These are phyloP conservation scores for Microplitis mediator DNA, from an alignment of 1,140 invertebrate species.

Conservation along the genomic window DNA sequence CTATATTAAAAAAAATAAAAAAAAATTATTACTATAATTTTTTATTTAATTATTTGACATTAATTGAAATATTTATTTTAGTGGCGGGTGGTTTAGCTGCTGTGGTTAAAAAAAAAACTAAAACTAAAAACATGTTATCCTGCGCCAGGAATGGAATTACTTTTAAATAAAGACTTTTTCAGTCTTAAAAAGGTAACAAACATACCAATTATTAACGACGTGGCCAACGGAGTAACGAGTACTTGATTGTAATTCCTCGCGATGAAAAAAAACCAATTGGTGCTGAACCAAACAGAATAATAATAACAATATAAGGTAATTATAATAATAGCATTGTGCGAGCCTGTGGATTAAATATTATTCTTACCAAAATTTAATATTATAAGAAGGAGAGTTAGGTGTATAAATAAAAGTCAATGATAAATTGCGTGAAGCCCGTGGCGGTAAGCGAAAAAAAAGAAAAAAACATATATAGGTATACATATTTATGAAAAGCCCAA, in stretches of 20 bases:
- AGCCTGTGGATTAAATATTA: too few species aligned
- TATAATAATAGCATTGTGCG: neutral
- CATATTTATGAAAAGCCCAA: neutral
- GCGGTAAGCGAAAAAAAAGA: neutral
- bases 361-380: too few species aligned
- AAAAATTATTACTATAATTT: slow-evolving; percentile 9
- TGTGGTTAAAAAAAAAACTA: neutral
- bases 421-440: too few species aligned
- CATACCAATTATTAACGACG: slow-evolving; percentile 47
- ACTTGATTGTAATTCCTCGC: slow-evolving; percentile 53
- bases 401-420: neutral
- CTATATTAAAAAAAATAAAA: slow-evolving; percentile 37
- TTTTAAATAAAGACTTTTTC: neutral
- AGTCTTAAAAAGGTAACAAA: slow-evolving; percentile 37
- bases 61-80: neutral
- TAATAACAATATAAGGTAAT: slow-evolving; percentile 29
- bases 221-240: slow-evolving; percentile 48
- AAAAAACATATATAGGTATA: too few species aligned
- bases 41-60: neutral
- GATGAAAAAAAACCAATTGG: slow-evolving; percentile 55
- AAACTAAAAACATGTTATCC: neutral
- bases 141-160: neutral
- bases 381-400: neutral
- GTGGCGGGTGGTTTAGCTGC: neutral
- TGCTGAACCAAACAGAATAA: slow-evolving; percentile 56